phyloP scores from a whole-genome alignment of 2,113 vertebrate genomes.

The Nycticorax nycticorax region DNA sequence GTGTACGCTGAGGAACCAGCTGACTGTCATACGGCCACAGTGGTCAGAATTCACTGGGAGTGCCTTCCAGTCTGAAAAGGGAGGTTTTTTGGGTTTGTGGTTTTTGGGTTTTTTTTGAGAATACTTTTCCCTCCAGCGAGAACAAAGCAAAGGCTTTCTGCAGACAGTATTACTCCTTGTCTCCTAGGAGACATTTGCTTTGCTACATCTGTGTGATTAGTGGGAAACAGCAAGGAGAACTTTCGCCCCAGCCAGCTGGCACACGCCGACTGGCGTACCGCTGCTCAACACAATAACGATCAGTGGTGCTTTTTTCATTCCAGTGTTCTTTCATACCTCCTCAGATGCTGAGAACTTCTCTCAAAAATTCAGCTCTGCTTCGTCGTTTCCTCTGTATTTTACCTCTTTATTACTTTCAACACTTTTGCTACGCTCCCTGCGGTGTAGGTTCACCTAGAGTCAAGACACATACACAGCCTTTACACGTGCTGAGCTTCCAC shows the following conservation, averaged over 20 bases:
- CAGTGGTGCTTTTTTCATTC: not conserved
- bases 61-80: not conserved
- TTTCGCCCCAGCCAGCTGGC: not conserved
- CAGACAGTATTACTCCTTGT: not conserved
- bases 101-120: not conserved
- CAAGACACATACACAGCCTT: not conserved
- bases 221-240: not conserved
- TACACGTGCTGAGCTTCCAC: not conserved
- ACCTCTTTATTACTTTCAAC: not conserved
- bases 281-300: not conserved
- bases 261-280: fast-evolving
- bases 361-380: not conserved
- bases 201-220: not conserved
- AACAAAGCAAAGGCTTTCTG: not conserved
- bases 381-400: not conserved
- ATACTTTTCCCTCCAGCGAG: not conserved
- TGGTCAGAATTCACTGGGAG: not conserved
- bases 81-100: too few species aligned
- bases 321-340: not conserved
- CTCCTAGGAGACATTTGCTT: not conserved
- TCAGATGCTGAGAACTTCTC: not conserved
- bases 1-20: not conserved
- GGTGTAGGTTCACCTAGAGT: not conserved
- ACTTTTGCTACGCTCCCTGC: not conserved
- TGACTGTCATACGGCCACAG: not conserved